A percentile compares a stretch with the other conserved stretches of the same genome.
phyloP scores from a whole-genome alignment of 2,113 vertebrate species.

The Equus przewalskii region DNA sequence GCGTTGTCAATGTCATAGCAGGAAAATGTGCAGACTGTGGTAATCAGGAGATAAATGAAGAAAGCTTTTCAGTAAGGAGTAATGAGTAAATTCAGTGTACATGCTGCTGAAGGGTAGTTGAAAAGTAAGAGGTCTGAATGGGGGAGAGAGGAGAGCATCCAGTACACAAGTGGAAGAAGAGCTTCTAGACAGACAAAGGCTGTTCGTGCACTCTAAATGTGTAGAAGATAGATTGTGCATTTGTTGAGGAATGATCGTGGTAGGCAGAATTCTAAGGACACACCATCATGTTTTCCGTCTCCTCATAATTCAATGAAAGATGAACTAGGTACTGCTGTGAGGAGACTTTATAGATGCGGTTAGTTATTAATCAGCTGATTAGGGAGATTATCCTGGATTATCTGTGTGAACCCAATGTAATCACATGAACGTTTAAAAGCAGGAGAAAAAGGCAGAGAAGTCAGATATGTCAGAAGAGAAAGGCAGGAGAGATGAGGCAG shows the following conservation, averaged over 20 bases:
- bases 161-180: not conserved
- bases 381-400: not conserved
- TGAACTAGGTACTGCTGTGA: not conserved
- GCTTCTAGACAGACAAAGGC: not conserved
- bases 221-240: not conserved
- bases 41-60: not conserved
- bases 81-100: not conserved
- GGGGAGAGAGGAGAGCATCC: not conserved
- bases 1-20: rapidly evolving
- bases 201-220: not conserved
- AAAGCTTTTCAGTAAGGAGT: not conserved
- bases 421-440: not conserved
- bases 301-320: not conserved
- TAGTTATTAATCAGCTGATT: not conserved
- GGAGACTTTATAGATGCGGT: not conserved
- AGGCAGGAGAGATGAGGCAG: not conserved
- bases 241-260: not conserved
- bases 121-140: not conserved
- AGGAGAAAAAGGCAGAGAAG: not conserved
- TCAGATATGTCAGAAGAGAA: not conserved
- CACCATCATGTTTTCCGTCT: not conserved
- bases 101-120: not conserved
- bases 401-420: not conserved
- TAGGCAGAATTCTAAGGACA: not conserved
- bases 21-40: not conserved